Percentiles rank a stretch among this genome's conserved stretches.
Conservation (phyloP, 2,113 vertebrate species). For the Chionomys nivalis region DNA sequence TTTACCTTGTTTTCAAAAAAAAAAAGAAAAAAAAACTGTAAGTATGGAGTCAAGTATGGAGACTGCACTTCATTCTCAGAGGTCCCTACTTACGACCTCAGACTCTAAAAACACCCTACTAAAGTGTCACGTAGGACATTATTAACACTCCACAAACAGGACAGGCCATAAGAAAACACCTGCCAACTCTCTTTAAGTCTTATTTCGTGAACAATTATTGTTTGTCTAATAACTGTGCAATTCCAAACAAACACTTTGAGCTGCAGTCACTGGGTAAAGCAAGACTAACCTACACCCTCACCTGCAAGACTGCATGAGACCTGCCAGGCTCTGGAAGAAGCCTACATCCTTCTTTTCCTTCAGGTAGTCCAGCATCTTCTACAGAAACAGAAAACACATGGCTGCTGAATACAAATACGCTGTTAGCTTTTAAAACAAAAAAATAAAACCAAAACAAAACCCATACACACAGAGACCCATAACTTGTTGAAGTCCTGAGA, state of each 20-base stretch:
- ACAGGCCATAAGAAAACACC: neutral
- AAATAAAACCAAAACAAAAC: no score
- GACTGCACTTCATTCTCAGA: neutral
- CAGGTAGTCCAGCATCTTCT: conserved; percentile 99
- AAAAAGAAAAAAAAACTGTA: neutral
- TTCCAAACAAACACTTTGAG: neutral
- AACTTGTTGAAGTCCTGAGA: neutral
- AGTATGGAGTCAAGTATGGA: neutral
- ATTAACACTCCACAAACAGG: neutral
- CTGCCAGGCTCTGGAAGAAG: conserved; percentile 97
- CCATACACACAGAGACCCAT: neutral
- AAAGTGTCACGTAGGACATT: neutral
- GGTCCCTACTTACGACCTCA: neutral
- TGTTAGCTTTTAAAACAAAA: neutral
- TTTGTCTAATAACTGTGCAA: neutral
- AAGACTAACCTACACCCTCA: conserved; percentile 77
- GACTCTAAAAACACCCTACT: neutral
- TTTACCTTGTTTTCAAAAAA: neutral
- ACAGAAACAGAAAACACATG: conserved; percentile 71
- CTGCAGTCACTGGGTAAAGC: neutral
- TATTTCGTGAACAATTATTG: neutral
- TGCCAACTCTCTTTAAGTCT: neutral
- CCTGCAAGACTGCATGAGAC: conserved; percentile 98
- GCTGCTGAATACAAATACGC: neutral
- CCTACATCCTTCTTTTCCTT: conserved; percentile 98